Conservation (phyloP, 2,113 vertebrate species). For the Colaptes auratus region DNA sequence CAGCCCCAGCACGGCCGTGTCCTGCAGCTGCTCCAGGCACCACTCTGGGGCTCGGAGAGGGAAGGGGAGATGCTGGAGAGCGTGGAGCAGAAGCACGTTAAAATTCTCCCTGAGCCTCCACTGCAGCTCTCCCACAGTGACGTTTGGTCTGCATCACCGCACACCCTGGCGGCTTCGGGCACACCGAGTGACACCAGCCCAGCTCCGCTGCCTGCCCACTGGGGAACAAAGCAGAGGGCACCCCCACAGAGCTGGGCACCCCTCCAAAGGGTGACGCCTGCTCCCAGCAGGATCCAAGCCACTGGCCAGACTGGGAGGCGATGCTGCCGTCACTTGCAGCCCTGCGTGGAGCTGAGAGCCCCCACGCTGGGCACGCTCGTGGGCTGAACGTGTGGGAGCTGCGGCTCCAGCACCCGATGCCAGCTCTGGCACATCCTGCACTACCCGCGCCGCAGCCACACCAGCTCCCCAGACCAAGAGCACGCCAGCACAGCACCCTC, state of each 20-base stretch:
- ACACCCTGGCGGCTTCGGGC: background rate
- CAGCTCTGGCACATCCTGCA: background rate
- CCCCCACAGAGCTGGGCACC: background rate
- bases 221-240: background rate
- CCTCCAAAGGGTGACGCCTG: background rate
- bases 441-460: fast-evolving
- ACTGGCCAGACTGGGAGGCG: background rate
- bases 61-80: background rate
- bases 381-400: background rate
- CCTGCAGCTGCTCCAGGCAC: background rate
- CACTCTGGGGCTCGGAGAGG: background rate
- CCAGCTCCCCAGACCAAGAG: background rate
- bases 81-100: conserved; percentile 38
- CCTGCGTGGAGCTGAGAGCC: background rate
- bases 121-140: conserved; percentile 60
- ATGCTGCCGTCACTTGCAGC: fast-evolving
- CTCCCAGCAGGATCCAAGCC: background rate
- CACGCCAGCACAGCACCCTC: background rate
- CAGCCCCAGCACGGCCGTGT: background rate
- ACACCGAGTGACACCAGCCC: background rate
- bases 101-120: conserved; percentile 62
- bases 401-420: background rate
- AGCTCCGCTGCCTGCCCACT: background rate
- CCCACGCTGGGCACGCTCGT: fast-evolving
- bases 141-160: conserved; percentile 57